Conservation (phyloP, 2,113 vertebrate species). For the Gambusia holbrooki region DNA sequence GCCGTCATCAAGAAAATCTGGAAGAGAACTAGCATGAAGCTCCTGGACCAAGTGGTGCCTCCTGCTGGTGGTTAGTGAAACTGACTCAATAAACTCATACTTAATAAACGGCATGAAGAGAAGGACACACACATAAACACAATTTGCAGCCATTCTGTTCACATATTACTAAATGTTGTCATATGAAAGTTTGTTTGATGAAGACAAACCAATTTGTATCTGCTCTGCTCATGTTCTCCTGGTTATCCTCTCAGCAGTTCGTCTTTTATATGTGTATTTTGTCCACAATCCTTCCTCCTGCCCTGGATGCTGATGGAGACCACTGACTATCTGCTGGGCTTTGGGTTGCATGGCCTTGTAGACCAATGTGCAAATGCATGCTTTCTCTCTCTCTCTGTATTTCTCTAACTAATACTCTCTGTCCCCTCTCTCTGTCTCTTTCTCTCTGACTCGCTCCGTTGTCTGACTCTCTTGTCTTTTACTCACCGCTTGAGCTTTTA, state of each 20-base stretch:
- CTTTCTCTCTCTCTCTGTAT: constrained; percentile 54
- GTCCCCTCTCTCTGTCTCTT: constrained; percentile 14
- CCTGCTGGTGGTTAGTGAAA: constrained; percentile 96
- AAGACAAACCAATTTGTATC: constrained; percentile 29
- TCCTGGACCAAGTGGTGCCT: constrained; percentile 98
- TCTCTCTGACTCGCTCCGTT: constrained; percentile 15
- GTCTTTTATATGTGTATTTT: constrained; percentile 61
- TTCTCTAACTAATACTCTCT: constrained; percentile 37
- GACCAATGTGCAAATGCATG: constrained; percentile 68
- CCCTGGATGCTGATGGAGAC: constrained; percentile 62
- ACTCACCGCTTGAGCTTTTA: constrained; percentile 89
- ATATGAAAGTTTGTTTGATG: neutral
- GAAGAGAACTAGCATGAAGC: constrained; percentile 99
- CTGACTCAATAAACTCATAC: constrained; percentile 15
- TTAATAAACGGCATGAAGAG: constrained; percentile 12
- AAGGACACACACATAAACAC: constrained; percentile 12
- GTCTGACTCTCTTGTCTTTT: constrained; percentile 55
- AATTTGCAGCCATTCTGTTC: constrained; percentile 34
- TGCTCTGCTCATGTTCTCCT: constrained; percentile 65
- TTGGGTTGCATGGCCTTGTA: constrained; percentile 77
- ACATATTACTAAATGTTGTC: constrained; percentile 25
- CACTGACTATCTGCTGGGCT: constrained; percentile 68
- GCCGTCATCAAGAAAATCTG: constrained; percentile 99
- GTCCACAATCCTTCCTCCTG: constrained; percentile 52
- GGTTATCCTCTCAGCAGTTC: constrained; percentile 61